Evolutionary conservation across 2,888 invertebrate genomes (phyloP), one percentile per base, ranked within the genome.

Genomic region (Calameuta idolon): DNA sequence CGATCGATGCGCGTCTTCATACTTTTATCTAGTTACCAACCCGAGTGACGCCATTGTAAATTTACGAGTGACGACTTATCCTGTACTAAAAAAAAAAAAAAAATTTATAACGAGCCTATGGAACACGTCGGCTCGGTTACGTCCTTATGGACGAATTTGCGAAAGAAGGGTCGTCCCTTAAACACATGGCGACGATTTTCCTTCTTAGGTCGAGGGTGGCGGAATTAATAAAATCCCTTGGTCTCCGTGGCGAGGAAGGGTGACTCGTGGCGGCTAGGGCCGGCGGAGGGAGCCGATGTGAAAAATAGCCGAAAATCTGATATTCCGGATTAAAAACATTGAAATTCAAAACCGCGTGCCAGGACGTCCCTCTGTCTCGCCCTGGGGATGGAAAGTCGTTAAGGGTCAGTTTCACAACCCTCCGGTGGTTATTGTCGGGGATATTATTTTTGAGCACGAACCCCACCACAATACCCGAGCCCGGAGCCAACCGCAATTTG

Each of bases 321-420:
- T 91, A 91, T 91, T 90, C 89, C 87, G 86, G 91, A 91, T 91
- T 91, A 91, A 91, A 91, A 91, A 91, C 90, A 91, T 91, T 91
- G 91, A 91, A 91, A 91, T 91, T 91, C 91, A 91, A 91, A 91
- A 90, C 90, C 90, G 91, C 90, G 83, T 87, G 76, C 75, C 75
- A 78, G 79, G 74, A 76, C 77, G 73, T 73, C 69, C 76, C 69
- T 69, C 34, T 68, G 83, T 85, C 83, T 81, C 82, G 84, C 81
- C 79, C 79, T 71, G 79, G 86, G 87, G 85, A 87, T 82, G 87
- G 85, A 88, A 90, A 91, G 91, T 91, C 91, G 91, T 91, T 91
- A 91, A 91, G 91, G 91, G 91, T 91, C 91, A 91, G 91, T 91
- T 90, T 91, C 90, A 88, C 75, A 73, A 55, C 76, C 76, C 77